Conservation (phyloP, 2,797 vertebrate genomes). For the Acanthornis magna region DNA sequence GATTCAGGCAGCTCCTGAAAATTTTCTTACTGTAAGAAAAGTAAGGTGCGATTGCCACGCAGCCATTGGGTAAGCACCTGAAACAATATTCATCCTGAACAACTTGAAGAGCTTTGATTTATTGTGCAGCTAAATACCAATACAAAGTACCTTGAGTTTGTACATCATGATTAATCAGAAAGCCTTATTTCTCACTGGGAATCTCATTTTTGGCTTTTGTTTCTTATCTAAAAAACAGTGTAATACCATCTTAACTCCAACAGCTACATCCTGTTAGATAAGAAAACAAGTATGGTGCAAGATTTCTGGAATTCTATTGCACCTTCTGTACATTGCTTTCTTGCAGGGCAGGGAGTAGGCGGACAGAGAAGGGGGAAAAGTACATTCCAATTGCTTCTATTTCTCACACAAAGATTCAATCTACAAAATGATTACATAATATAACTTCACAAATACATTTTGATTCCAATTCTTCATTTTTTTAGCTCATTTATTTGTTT, state of each 20-base stretch:
- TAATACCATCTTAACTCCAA: neutral
- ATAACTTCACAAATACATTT: neutral
- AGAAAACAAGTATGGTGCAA: neutral
- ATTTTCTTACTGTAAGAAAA: neutral
- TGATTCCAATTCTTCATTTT: neutral
- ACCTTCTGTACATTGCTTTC: neutral
- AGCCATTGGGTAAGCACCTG: neutral
- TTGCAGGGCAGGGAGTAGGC: accelerated
- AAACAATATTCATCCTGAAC: neutral
- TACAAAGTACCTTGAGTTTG: neutral
- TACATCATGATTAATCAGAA: neutral
- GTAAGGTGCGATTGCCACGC: accelerated
- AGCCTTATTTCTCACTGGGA: neutral
- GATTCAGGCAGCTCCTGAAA: neutral
- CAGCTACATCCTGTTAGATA: neutral
- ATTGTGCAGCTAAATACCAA: neutral
- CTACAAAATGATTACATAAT: neutral
- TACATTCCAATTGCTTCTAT: neutral
- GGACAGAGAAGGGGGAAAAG: neutral
- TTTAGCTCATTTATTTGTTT: neutral
- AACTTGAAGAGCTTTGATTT: neutral
- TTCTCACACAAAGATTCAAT: neutral
- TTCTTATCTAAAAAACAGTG: neutral
- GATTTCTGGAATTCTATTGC: neutral
- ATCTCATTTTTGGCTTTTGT: neutral